Base-by-base conservation (phyloP, 2,797 vertebrate genomes). In the Pelodytes ibericus region DNA sequence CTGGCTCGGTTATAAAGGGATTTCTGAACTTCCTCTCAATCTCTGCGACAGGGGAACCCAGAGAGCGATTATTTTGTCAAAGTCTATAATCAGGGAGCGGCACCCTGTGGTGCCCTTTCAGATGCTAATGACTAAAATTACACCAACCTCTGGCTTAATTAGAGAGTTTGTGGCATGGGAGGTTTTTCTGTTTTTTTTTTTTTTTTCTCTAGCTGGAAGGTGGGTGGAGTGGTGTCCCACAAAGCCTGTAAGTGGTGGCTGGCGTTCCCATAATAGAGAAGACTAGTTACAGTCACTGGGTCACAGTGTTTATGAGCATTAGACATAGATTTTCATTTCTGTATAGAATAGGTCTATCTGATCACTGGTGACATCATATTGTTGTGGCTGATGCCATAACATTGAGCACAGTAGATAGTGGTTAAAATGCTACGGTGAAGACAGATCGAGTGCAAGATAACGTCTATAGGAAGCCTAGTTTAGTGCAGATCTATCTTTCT, bases 1-100 rank as follows among this genome's bases (percentile, higher is more conserved):
- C 22, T 77, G 74, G 74, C 74, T 76, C 26, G 1, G 13, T 22
- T n/a, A 58, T 63, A 70, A 70, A 56, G 58, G 26, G 39, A n/a
- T 58, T 27, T 60, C 20, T 60, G 49, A 44, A 66, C 53, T 51
- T 67, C 63, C 63, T 36, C 51, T 36, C 59, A 31, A 59, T 53
- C 72, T 61, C 2, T 59, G 27, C 67, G 26, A 10, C 49, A 26
- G 11, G 27, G 41, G 18, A 22, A 36, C 33, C 27, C 25, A 22
- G 22, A 39, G 72, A 44, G 27, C 8, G 71, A 41, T 57, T 39
- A 33, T 27, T 36, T 27, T 20, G 24, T 7, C 6, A 6, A 53
- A 16, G 26, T 33, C 30, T 60, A 7, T 61, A 60, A 44, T 75
- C 16, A 61, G 25, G 11, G 20, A 3, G n/a, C 61, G 22, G n/a